These are phyloP conservation scores for Diabrotica undecimpunctata DNA, from an alignment of 1,140 invertebrate genomes.

Conservation along the genomic window DNA sequence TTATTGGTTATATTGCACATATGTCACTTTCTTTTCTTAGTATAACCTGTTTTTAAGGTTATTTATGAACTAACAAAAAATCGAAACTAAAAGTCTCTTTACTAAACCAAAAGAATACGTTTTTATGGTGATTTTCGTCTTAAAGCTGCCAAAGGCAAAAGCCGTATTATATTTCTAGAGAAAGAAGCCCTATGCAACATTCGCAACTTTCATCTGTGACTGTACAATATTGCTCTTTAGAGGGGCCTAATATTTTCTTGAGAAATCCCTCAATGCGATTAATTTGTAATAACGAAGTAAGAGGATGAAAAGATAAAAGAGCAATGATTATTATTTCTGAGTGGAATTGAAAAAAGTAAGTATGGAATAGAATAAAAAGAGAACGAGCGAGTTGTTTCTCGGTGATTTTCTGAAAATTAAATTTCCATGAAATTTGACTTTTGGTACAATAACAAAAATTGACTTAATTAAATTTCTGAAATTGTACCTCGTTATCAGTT, in stretches of 20 bases:
- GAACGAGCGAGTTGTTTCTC: conserved; percentile 6
- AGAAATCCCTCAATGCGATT: conserved; percentile 13
- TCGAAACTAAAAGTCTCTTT: too few species aligned
- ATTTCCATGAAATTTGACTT: background rate
- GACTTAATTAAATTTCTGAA: background rate
- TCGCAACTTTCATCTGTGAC: background rate
- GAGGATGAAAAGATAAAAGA: conserved; percentile 16
- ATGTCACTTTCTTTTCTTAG: too few species aligned
- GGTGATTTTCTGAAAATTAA: background rate
- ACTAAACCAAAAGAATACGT: too few species aligned
- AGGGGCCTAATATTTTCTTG: conserved; percentile 4
- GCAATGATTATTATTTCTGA: conserved; percentile 16
- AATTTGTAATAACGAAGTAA: conserved; percentile 13
- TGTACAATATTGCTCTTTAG: conserved; percentile 1
- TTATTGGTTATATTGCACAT: too few species aligned
- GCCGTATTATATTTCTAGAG: background rate
- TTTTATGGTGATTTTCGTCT: too few species aligned
- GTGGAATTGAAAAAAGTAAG: conserved; percentile 9
- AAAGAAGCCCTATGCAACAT: background rate
- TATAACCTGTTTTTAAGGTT: too few species aligned
- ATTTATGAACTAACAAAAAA: too few species aligned
- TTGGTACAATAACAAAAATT: background rate
- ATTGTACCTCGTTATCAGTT: background rate
- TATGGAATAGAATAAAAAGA: conserved; percentile 4
- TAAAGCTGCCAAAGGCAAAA: background rate